phyloP scores from a whole-genome alignment of 2,113 vertebrate genomes.

The Rutilus rutilus region DNA sequence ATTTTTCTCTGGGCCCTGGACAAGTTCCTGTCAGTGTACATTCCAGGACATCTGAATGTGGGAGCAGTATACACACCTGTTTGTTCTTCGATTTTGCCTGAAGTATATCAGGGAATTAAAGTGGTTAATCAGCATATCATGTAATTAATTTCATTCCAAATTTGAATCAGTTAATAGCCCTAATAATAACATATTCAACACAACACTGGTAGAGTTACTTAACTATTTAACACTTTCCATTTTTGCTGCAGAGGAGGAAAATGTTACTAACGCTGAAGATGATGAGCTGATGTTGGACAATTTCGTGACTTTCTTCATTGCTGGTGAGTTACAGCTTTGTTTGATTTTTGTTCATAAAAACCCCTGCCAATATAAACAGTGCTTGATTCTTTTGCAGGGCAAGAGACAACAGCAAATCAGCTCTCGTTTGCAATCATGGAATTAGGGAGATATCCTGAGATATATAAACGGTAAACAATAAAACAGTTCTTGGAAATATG shows the following conservation, averaged over 20 bases:
- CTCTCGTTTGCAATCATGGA: conserved; percentile 88
- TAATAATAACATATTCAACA: too few relatives aligned
- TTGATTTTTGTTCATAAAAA: conserved; percentile 1
- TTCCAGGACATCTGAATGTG: too few relatives aligned
- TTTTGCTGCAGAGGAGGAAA: conserved; percentile 75
- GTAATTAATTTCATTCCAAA: too few relatives aligned
- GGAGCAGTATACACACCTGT: not conserved
- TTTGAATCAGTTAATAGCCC: too few relatives aligned
- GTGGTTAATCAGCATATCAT: too few relatives aligned
- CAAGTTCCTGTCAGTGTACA: too few relatives aligned
- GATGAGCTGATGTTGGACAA: conserved; percentile 90
- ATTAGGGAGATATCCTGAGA: conserved; percentile 83
- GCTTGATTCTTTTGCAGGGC: conserved; percentile 73
- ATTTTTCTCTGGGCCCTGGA: too few relatives aligned
- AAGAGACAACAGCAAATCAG: conserved; percentile 90
- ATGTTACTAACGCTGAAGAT: conserved; percentile 70
- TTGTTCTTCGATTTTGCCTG: too few relatives aligned
- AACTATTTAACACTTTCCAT: not conserved
- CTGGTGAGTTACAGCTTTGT: conserved; percentile 73
- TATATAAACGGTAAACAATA: conserved; percentile 84
- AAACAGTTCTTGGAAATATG: not conserved
- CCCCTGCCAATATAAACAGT: not conserved
- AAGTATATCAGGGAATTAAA: too few relatives aligned
- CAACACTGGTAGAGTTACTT: not conserved
- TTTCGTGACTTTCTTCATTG: conserved; percentile 91